Evolutionary conservation across 2,113 vertebrate genomes (phyloP).

Genomic region (Pelobates fuscus): DNA sequence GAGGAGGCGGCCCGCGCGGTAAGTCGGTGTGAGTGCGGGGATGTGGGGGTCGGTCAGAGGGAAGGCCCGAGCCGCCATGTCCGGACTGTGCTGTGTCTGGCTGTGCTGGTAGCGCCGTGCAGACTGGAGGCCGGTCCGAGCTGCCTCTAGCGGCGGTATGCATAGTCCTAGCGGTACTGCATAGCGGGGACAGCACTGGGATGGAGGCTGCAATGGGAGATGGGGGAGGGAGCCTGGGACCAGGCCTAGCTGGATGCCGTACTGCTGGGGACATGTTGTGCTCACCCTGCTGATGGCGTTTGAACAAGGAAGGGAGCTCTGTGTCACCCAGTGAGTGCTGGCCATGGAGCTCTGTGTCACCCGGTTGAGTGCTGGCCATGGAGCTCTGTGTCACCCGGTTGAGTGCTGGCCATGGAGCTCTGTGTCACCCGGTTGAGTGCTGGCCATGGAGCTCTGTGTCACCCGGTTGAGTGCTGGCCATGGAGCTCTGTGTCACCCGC

Average conservation of each 20-base stretch:
- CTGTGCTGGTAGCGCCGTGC: too few species aligned
- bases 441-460: too few species aligned
- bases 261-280: not conserved
- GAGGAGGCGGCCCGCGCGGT: slow-evolving; percentile 50
- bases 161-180: not conserved
- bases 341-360: too few species aligned
- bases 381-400: too few species aligned
- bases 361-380: too few species aligned
- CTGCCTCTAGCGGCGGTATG: not conserved
- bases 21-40: slow-evolving; percentile 24
- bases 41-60: slow-evolving; percentile 57
- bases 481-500: too few species aligned
- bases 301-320: not conserved
- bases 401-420: too few species aligned
- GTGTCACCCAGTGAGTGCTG: too few species aligned
- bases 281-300: not conserved
- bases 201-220: not conserved
- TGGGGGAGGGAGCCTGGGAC: not conserved
- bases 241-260: not conserved
- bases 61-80: slow-evolving; percentile 53
- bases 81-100: not conserved
- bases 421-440: too few species aligned
- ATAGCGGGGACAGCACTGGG: not conserved
- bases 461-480: too few species aligned
- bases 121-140: too few species aligned